These are phyloP conservation scores for Myotis daubentonii DNA, from an alignment of 2,797 vertebrate species.

Conservation along the genomic window DNA sequence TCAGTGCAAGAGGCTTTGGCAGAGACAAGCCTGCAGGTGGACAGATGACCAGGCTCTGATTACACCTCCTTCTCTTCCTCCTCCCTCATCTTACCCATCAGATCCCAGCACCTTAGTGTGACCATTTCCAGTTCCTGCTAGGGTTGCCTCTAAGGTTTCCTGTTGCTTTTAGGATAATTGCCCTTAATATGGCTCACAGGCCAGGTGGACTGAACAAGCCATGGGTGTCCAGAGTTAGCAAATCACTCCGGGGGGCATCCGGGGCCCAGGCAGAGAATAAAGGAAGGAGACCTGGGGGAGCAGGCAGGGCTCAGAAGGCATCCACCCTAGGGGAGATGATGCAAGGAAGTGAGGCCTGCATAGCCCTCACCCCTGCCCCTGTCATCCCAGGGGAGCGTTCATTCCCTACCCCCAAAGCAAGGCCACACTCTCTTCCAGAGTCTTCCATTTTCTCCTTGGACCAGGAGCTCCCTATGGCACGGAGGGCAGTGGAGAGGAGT, in stretches of 20 bases:
- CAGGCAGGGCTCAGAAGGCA: not conserved
- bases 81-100: not conserved
- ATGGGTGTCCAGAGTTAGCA: not conserved
- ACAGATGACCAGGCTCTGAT: not conserved
- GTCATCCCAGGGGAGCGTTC: not conserved
- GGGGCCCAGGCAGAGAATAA: not conserved
- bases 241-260: not conserved
- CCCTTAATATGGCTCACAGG: not conserved
- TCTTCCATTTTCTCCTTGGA: not conserved
- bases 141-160: not conserved
- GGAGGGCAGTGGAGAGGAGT: not conserved
- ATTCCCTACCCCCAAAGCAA: conserved; percentile 89
- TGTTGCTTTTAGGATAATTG: not conserved
- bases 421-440: conserved; percentile 80
- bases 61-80: not conserved
- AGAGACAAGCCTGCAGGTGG: not conserved
- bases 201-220: not conserved
- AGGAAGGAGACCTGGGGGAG: not conserved
- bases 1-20: not conserved
- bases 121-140: not conserved
- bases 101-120: not conserved
- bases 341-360: not conserved
- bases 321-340: not conserved
- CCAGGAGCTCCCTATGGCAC: not conserved
- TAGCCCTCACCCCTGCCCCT: not conserved